A percentile compares a stretch with the other conserved stretches of the same genome.
phyloP scores from a whole-genome alignment of 1,140 invertebrate genomes.

The Aphis gossypii region DNA sequence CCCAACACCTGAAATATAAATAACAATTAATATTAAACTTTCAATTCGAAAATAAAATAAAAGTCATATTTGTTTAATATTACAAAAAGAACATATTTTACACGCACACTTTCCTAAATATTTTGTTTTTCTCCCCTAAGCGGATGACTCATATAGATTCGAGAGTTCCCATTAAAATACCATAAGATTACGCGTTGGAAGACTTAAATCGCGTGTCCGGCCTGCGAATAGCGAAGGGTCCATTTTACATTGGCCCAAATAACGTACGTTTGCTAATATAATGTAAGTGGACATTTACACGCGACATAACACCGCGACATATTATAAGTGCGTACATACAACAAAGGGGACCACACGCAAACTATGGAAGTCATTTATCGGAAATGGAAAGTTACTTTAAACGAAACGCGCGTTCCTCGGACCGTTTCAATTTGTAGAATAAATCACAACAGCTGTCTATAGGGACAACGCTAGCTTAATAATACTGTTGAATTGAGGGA shows the following conservation, averaged over 20 bases:
- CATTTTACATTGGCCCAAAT: not conserved
- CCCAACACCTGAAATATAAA: constrained; percentile 61
- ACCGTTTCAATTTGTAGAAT: not conserved
- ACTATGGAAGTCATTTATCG: constrained; percentile 21
- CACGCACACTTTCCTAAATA: not conserved
- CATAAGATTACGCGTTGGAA: constrained; percentile 24
- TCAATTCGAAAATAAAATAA: not conserved
- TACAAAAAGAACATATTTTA: not conserved
- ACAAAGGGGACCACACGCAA: not conserved
- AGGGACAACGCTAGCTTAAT: not conserved
- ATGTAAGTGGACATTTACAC: constrained; percentile 29
- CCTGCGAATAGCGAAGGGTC: constrained; percentile 14
- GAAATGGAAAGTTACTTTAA: constrained; percentile 27
- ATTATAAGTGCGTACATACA: not conserved
- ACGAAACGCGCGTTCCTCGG: not conserved
- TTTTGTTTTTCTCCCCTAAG: constrained; percentile 19
- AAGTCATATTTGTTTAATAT: not conserved
- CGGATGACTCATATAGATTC: not conserved
- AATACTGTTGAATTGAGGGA: not conserved
- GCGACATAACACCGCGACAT: constrained; percentile 1
- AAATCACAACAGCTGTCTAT: not conserved
- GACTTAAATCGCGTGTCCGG: constrained; percentile 20
- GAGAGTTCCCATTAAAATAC: constrained; percentile 22
- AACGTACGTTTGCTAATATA: not conserved
- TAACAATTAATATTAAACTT: not conserved